Percentiles rank a stretch among this genome's conserved stretches.
Evolutionary conservation across 2,113 vertebrate species (phyloP).

Genomic region (Tonatia bakeri): DNA sequence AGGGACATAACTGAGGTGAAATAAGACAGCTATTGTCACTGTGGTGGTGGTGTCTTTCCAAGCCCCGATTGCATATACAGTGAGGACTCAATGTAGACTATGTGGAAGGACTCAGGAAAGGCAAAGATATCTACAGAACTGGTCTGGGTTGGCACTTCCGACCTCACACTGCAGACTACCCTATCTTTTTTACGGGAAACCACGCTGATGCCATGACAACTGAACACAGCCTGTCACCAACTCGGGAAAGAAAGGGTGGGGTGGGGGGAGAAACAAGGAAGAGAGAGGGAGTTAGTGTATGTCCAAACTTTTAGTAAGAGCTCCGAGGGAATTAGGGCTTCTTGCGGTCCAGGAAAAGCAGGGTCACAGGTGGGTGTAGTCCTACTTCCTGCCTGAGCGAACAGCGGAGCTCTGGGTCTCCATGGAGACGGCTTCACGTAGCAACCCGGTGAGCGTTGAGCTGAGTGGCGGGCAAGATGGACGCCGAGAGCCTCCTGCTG

Average conservation of each 20-base stretch:
- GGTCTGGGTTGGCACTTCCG: not conserved
- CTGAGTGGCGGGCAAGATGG: constrained; percentile 77
- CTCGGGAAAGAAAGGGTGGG: fast-evolving
- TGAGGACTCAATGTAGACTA: not conserved
- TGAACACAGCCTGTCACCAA: not conserved
- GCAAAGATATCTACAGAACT: not conserved
- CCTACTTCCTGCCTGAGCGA: not conserved
- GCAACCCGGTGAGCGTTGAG: not conserved
- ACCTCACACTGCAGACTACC: not conserved
- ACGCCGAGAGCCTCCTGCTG: constrained; percentile 78
- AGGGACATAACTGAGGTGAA: not conserved
- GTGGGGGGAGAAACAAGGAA: too few species aligned
- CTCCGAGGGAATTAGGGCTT: not conserved
- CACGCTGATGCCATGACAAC: not conserved
- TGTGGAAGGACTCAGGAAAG: not conserved
- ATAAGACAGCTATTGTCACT: not conserved
- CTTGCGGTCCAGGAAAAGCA: not conserved
- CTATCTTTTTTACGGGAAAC: not conserved
- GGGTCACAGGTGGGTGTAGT: not conserved
- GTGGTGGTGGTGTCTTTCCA: not conserved
- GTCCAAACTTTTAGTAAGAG: not conserved
- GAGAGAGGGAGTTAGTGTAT: not conserved
- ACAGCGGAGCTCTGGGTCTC: not conserved
- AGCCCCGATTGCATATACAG: not conserved
- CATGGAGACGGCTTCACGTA: constrained; percentile 33